Conservation (phyloP, 2,888 invertebrate genomes). For the Eremobia ochroleuca region DNA sequence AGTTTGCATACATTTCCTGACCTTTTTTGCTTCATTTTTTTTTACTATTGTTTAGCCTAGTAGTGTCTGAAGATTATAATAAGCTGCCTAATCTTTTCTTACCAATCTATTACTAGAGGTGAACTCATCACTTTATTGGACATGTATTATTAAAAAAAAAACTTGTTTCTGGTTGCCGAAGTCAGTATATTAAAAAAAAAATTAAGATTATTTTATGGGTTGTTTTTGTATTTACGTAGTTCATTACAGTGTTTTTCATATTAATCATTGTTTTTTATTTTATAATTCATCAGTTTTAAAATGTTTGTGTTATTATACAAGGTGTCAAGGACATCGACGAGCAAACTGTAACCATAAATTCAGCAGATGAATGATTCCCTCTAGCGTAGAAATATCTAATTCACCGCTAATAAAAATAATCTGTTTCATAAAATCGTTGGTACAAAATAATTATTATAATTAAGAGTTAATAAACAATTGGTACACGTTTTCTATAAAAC, state of each 20-base stretch:
- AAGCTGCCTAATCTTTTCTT: neutral
- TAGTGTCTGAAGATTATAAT: neutral
- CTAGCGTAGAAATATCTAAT: too few species aligned
- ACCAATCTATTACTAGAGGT: neutral
- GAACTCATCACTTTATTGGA: neutral
- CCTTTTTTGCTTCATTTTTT: neutral
- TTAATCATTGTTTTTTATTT: neutral
- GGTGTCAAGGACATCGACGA: neutral
- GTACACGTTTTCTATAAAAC: too few species aligned
- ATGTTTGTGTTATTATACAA: neutral
- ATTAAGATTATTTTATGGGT: neutral
- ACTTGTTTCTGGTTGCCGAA: slow-evolving; percentile 24
- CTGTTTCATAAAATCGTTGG: too few species aligned
- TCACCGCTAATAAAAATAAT: too few species aligned
- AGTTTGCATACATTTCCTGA: neutral
- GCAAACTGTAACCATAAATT: neutral
- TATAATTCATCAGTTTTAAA: neutral
- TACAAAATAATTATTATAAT: too few species aligned
- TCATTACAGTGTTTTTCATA: slow-evolving; percentile 2
- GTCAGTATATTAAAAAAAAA: slow-evolving; percentile 24
- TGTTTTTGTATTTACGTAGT: neutral
- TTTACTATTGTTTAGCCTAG: neutral
- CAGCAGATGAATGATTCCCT: neutral
- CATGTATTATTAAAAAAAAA: slow-evolving; percentile 16
- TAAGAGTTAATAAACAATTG: too few species aligned